Evolutionary conservation across 1,140 invertebrate genomes (phyloP).

Genomic region (Orchesella cincta): DNA sequence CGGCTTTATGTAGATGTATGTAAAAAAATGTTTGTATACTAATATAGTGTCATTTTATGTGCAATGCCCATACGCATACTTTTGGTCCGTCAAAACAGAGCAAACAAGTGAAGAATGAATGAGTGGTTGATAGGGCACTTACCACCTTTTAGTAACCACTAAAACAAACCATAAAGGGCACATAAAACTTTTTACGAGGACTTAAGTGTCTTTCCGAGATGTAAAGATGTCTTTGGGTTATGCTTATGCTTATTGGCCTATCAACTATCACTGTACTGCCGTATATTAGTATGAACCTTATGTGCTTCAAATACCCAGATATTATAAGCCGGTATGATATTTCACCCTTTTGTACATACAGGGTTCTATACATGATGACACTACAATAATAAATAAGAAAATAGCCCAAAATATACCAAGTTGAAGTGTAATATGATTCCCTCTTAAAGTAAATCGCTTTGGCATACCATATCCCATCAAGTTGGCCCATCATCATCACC

Average conservation of each 20-base stretch:
- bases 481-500: background rate
- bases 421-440: background rate
- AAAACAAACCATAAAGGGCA: constrained; percentile 17
- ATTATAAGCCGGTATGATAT: too few relatives aligned
- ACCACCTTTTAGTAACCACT: constrained; percentile 17
- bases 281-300: background rate
- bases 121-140: background rate
- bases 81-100: background rate
- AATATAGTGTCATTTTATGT: too few relatives aligned
- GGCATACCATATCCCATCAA: constrained; percentile 1
- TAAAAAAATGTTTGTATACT: too few relatives aligned
- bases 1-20: too few relatives aligned
- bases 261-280: background rate
- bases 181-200: constrained; percentile 21
- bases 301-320: too few relatives aligned
- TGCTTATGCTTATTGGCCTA: constrained; percentile 4
- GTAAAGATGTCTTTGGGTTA: constrained; percentile 3
- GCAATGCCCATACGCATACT: too few relatives aligned
- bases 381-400: background rate
- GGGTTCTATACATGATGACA: background rate
- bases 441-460: too few relatives aligned
- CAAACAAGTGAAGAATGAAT: constrained; percentile 4
- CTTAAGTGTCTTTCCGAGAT: constrained; percentile 1
- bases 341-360: background rate
- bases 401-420: background rate